phyloP scores from a whole-genome alignment of 1,140 invertebrate species.

The Lordiphosa clarofinis region DNA sequence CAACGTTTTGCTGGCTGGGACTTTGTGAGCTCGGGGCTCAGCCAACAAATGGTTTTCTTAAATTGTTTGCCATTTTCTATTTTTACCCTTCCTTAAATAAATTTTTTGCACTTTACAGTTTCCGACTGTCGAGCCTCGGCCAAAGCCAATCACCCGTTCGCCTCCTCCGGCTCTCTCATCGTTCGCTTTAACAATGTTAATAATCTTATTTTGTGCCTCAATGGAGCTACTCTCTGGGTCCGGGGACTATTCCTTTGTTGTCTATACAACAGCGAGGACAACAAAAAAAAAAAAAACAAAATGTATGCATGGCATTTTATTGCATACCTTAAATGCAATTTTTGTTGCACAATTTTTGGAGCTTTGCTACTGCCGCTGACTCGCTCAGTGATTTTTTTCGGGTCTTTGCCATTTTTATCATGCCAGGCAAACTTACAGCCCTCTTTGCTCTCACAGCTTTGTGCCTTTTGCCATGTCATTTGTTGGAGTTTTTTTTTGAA shows the following conservation, averaged over 20 bases:
- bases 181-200: slow-evolving; percentile 75
- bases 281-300: slow-evolving; percentile 28
- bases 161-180: slow-evolving; percentile 12
- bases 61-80: slow-evolving; percentile 72
- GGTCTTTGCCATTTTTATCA: slow-evolving; percentile 49
- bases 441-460: slow-evolving; percentile 23
- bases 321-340: slow-evolving; percentile 72
- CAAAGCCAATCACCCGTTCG: slow-evolving; percentile 47
- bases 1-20: neutral
- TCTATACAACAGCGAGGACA: neutral
- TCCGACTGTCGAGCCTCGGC: slow-evolving; percentile 34
- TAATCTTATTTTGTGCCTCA: slow-evolving; percentile 76
- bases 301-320: slow-evolving; percentile 65
- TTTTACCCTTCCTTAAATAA: slow-evolving; percentile 60
- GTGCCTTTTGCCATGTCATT: slow-evolving; percentile 34
- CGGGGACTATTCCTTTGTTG: slow-evolving; percentile 34
- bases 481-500: neutral
- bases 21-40: slow-evolving; percentile 33
- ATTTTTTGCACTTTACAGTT: slow-evolving; percentile 67
- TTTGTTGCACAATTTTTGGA: slow-evolving; percentile 50
- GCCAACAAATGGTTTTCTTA: slow-evolving; percentile 72
- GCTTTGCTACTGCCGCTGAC: slow-evolving; percentile 13
- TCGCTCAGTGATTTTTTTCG: slow-evolving; percentile 5
- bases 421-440: slow-evolving; percentile 49
- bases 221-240: slow-evolving; percentile 32